Evolutionary conservation across 2,797 vertebrate genomes (phyloP).

Genomic region (Loriculus beryllinus): DNA sequence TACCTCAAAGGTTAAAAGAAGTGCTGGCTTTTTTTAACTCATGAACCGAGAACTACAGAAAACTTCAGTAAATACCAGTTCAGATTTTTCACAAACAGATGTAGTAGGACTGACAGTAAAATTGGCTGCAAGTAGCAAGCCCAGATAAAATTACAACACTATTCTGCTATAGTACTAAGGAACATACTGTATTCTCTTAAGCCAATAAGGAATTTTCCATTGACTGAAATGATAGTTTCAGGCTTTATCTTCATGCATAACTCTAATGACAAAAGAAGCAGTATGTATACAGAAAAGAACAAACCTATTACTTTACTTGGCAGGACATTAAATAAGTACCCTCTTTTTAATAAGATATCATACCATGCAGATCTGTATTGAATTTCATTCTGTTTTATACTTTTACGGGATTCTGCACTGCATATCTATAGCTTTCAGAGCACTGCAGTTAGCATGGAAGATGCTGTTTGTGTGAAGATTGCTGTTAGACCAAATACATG

Average conservation of each 20-base stretch:
- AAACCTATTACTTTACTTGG: background rate
- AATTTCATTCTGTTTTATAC: background rate
- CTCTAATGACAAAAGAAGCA: background rate
- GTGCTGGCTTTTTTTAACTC: background rate
- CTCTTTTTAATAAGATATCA: background rate
- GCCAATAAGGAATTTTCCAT: background rate
- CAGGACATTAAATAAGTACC: constrained; percentile 1
- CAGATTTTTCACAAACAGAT: background rate
- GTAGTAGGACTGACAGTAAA: background rate
- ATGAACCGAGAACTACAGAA: background rate
- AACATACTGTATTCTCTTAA: background rate
- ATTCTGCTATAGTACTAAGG: background rate
- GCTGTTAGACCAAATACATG: background rate
- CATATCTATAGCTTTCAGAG: background rate
- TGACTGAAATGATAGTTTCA: background rate
- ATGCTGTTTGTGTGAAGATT: background rate
- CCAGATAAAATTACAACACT: background rate
- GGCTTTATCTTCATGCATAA: background rate
- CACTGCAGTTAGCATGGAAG: background rate
- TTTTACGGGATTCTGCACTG: background rate
- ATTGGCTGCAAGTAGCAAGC: background rate
- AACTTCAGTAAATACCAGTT: background rate
- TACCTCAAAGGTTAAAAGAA: background rate
- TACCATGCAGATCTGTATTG: background rate
- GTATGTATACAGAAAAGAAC: background rate